Conservation (phyloP, 2,888 invertebrate species). For the Furcula furcula region DNA sequence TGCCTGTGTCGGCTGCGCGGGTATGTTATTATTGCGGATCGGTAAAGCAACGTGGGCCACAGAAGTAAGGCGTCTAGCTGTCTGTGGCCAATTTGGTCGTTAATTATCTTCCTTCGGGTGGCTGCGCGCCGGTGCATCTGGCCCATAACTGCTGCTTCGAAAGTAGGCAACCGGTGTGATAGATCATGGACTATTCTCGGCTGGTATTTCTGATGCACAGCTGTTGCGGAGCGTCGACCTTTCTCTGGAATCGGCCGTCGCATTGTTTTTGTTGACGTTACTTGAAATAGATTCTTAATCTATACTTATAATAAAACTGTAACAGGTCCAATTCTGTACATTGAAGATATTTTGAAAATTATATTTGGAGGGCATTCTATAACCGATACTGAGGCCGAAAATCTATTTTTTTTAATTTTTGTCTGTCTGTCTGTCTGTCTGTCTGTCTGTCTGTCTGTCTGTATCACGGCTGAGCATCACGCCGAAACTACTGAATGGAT, state of each 20-base stretch:
- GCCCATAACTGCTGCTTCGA: constrained; percentile 53
- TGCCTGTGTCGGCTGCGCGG: constrained; percentile 53
- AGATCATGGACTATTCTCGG: constrained; percentile 47
- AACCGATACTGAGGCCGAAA: too few relatives aligned
- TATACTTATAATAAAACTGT: too few relatives aligned
- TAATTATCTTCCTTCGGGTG: constrained; percentile 67
- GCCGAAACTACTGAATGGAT: too few relatives aligned
- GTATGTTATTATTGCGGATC: constrained; percentile 68
- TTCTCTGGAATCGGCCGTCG: constrained; percentile 29
- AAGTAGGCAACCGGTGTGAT: constrained; percentile 57
- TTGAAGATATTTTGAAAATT: too few relatives aligned
- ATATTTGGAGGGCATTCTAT: too few relatives aligned
- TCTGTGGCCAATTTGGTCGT: constrained; percentile 72
- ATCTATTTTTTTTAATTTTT: too few relatives aligned
- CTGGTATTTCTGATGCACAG: constrained; percentile 49
- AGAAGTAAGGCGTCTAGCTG: constrained; percentile 78
- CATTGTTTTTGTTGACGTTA: constrained; percentile 34
- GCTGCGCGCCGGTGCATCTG: constrained; percentile 60
- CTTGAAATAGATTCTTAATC: too few relatives aligned
- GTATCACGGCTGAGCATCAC: too few relatives aligned
- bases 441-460: too few relatives aligned
- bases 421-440: too few relatives aligned
- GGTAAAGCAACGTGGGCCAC: constrained; percentile 59
- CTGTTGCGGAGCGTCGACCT: constrained; percentile 48
- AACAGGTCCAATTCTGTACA: too few relatives aligned